These are phyloP conservation scores for Netelia virgata DNA, from an alignment of 2,888 invertebrate species.

Conservation along the genomic window DNA sequence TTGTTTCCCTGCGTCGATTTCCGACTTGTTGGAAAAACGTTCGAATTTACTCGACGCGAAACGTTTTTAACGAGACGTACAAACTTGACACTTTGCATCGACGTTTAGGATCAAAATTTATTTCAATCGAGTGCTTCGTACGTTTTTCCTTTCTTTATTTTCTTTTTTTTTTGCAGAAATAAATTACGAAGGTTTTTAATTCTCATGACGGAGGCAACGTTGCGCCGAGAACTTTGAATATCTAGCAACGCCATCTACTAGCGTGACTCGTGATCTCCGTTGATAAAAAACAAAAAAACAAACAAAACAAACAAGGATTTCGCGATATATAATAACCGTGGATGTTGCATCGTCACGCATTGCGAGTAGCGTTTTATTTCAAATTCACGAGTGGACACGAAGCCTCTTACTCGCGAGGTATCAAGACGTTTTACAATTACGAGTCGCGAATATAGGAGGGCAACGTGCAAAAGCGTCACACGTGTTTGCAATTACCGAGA, in stretches of 20 bases:
- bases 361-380: conserved; percentile 23
- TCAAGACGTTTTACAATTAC: conserved; percentile 46
- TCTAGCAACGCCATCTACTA: conserved; percentile 18
- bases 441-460: conserved; percentile 23
- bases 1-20: conserved; percentile 19
- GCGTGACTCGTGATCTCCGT: conserved; percentile 25
- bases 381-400: conserved; percentile 7
- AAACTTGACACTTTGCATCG: neutral
- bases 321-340: neutral
- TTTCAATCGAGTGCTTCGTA: neutral
- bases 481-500: conserved; percentile 65
- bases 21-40: conserved; percentile 34
- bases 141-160: too few relatives aligned
- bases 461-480: conserved; percentile 40
- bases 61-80: neutral
- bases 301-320: neutral
- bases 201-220: neutral
- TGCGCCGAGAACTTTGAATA: conserved; percentile 5
- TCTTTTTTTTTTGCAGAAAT: too few relatives aligned
- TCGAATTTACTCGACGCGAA: conserved; percentile 46
- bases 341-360: conserved; percentile 33
- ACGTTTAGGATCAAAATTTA: neutral
- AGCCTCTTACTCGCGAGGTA: conserved; percentile 17
- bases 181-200: too few relatives aligned
- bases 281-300: conserved; percentile 9